Conservation (phyloP, 2,113 vertebrate species). For the Sceloporus tristichus region DNA sequence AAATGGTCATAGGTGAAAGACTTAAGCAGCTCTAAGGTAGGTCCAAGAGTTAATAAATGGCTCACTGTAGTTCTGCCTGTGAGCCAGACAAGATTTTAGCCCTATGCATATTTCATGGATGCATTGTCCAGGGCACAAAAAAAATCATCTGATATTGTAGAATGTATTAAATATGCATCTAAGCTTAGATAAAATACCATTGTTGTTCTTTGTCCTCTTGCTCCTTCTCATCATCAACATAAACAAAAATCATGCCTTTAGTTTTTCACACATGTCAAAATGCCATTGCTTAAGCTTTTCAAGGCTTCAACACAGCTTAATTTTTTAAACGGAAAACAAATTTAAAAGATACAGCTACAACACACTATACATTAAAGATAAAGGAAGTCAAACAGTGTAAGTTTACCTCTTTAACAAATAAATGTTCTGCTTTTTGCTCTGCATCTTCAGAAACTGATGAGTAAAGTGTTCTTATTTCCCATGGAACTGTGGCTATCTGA, state of each 20-base stretch:
- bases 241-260: background rate
- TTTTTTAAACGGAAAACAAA: background rate
- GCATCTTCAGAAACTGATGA: constrained; percentile 94
- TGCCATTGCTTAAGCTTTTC: background rate
- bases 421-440: constrained; percentile 89
- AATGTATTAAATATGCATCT: background rate
- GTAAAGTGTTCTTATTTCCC: constrained; percentile 90
- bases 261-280: background rate
- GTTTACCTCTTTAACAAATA: constrained; percentile 96
- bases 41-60: too few relatives aligned
- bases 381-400: background rate
- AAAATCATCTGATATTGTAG: background rate
- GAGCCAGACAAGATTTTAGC: too few relatives aligned
- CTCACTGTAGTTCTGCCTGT: too few relatives aligned
- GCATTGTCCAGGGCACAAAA: background rate
- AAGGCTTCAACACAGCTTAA: background rate
- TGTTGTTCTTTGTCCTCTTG: background rate
- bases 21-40: too few relatives aligned
- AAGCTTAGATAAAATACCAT: background rate
- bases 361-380: background rate
- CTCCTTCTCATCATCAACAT: too few relatives aligned
- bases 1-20: too few relatives aligned
- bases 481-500: constrained; percentile 89
- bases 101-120: background rate
- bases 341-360: background rate